These are phyloP conservation scores for Podotricha telesiphe DNA, from an alignment of 2,888 invertebrate species.

Conservation along the genomic window DNA sequence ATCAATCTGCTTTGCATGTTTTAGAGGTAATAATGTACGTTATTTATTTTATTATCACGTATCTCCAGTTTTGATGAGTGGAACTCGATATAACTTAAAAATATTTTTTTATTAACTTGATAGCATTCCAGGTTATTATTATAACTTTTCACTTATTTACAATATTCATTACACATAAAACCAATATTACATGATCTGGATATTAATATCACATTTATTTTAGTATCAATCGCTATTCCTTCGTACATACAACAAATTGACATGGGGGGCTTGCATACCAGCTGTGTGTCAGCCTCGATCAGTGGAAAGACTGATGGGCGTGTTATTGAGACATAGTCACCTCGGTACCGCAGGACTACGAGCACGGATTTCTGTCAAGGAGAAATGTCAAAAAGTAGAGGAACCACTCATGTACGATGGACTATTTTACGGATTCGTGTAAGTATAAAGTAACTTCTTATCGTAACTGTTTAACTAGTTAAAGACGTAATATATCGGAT, in stretches of 20 bases:
- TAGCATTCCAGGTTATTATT: too few relatives aligned
- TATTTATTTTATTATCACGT: background rate
- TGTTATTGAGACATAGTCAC: slow-evolving; percentile 69
- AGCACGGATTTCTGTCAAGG: slow-evolving; percentile 59
- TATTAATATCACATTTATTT: background rate
- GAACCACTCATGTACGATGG: slow-evolving; percentile 56
- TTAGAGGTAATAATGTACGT: slow-evolving; percentile 64
- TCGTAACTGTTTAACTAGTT: too few relatives aligned
- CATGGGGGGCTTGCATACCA: slow-evolving; percentile 84
- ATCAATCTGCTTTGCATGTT: slow-evolving; percentile 72
- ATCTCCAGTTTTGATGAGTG: too few relatives aligned
- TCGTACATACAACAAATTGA: slow-evolving; percentile 68
- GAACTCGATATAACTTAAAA: too few relatives aligned
- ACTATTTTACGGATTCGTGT: slow-evolving; percentile 66
- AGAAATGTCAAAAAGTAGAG: slow-evolving; percentile 62
- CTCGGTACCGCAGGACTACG: slow-evolving; percentile 67
- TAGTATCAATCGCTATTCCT: slow-evolving; percentile 62
- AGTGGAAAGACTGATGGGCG: slow-evolving; percentile 60
- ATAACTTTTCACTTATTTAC: too few relatives aligned
- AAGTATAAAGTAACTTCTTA: slow-evolving; percentile 45
- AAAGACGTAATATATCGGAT: too few relatives aligned
- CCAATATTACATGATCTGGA: background rate
- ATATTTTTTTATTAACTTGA: too few relatives aligned
- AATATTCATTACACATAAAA: background rate
- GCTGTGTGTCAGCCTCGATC: slow-evolving; percentile 67